Conservation (phyloP, 2,797 vertebrate species). For the Sardinella longiceps region DNA sequence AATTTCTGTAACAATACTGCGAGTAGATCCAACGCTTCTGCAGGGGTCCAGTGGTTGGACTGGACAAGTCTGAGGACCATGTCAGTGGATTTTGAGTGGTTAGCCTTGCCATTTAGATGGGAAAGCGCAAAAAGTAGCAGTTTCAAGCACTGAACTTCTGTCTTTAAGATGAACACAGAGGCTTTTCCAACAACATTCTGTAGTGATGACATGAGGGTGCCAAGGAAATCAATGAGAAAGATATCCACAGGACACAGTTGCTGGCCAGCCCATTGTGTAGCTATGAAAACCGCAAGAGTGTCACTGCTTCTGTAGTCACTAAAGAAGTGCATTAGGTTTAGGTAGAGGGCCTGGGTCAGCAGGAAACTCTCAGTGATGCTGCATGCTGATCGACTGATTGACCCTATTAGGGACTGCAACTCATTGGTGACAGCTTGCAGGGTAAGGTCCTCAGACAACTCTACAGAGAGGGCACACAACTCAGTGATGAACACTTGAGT, state of each 20-base stretch:
- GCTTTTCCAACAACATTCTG: slow-evolving; percentile 24
- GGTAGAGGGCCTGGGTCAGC: slow-evolving; percentile 39
- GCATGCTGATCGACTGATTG: slow-evolving; percentile 28
- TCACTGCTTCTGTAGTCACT: neutral
- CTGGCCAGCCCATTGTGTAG: neutral
- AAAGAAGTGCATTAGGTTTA: slow-evolving; percentile 16
- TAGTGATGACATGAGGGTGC: slow-evolving; percentile 31
- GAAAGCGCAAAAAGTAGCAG: slow-evolving; percentile 11
- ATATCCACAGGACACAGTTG: neutral
- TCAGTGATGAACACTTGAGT: slow-evolving; percentile 34
- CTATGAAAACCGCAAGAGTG: neutral
- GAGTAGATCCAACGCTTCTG: slow-evolving; percentile 25
- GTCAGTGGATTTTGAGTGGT: slow-evolving; percentile 38
- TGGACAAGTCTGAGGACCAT: slow-evolving; percentile 49
- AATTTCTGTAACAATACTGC: no score
- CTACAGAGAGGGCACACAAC: slow-evolving; percentile 28
- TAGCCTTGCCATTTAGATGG: slow-evolving; percentile 2
- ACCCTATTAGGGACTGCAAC: slow-evolving; percentile 17
- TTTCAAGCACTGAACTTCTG: slow-evolving; percentile 28
- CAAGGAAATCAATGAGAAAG: slow-evolving; percentile 28
- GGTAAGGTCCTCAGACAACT: neutral
- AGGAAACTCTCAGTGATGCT: slow-evolving; percentile 25
- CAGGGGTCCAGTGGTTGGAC: no score
- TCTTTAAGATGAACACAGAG: slow-evolving; percentile 16
- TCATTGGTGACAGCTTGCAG: slow-evolving; percentile 7